phyloP scores from a whole-genome alignment of 1,140 invertebrate species.

The Drosophila miranda region DNA sequence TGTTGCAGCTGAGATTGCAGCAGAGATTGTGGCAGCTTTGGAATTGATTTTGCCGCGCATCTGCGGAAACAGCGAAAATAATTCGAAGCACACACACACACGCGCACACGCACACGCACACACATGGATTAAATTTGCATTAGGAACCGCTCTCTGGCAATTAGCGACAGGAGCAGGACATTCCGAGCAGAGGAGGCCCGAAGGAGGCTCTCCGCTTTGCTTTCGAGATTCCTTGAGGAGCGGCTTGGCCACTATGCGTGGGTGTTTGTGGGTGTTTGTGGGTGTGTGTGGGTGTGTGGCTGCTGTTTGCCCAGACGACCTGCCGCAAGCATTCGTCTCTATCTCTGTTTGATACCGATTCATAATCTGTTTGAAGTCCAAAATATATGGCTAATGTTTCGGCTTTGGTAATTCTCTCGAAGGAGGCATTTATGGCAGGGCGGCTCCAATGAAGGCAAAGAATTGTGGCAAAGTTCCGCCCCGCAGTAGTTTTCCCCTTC shows the following conservation, averaged over 20 bases:
- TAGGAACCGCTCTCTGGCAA: conserved; percentile 64
- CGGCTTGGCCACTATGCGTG: too few species aligned
- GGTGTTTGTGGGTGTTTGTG: too few species aligned
- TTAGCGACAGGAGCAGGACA: conserved; percentile 40
- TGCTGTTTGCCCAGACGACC: too few species aligned
- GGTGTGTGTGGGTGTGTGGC: too few species aligned
- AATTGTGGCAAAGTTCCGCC: too few species aligned
- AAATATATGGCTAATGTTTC: conserved; percentile 48
- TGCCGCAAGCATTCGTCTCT: too few species aligned
- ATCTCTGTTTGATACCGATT: too few species aligned
- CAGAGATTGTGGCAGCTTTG: conserved; percentile 17
- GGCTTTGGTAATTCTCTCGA: conserved; percentile 55
- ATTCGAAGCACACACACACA: conserved; percentile 67
- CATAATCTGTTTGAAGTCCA: conserved; percentile 22
- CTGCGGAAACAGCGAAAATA: conserved; percentile 70
- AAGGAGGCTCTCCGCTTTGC: conserved; percentile 4
- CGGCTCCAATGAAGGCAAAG: too few species aligned
- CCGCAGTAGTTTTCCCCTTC: too few species aligned
- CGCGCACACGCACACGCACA: conserved; percentile 38
- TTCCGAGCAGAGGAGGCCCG: too few species aligned
- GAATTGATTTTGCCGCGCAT: conserved; percentile 66
- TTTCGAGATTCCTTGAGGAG: conserved; percentile 2
- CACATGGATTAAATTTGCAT: conserved; percentile 73
- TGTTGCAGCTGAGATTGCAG: conserved; percentile 35
- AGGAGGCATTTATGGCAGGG: conserved; percentile 13